A percentile compares a stretch with the other conserved stretches of the same genome.
These are phyloP conservation scores for Griposia aprilina DNA, from an alignment of 2,888 invertebrate genomes.

Conservation along the genomic window DNA sequence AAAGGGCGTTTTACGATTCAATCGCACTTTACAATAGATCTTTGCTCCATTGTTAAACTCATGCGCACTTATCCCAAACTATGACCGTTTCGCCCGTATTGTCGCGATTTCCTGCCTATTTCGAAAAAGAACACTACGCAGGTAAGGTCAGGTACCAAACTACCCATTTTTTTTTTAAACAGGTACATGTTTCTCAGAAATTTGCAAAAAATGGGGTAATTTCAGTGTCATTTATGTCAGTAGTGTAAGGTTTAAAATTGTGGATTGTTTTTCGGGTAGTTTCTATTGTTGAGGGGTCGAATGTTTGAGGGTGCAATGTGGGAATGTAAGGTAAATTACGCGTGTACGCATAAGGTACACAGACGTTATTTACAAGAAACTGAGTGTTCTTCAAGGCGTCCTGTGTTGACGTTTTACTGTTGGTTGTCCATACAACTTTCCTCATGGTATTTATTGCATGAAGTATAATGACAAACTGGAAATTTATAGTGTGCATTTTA, in stretches of 20 bases:
- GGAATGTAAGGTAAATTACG: conserved; percentile 33
- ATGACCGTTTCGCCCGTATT: conserved; percentile 79
- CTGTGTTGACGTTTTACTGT: conserved; percentile 13
- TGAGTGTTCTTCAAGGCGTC: background rate
- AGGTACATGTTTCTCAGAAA: conserved; percentile 65
- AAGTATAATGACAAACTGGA: conserved; percentile 2
- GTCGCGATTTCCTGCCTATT: conserved; percentile 85
- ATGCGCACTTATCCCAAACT: conserved; percentile 72
- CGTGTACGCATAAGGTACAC: background rate
- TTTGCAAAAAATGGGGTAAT: conserved; percentile 69
- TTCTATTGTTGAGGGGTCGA: conserved; percentile 30
- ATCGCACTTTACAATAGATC: conserved; percentile 62
- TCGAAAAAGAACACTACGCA: conserved; percentile 69
- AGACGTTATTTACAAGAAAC: conserved; percentile 21
- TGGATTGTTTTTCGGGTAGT: conserved; percentile 31
- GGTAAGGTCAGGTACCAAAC: conserved; percentile 79
- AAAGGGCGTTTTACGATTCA: conserved; percentile 66
- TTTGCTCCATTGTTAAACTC: conserved; percentile 61
- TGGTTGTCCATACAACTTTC: conserved; percentile 32
- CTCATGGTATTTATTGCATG: conserved; percentile 4
- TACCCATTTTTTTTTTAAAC: conserved; percentile 74
- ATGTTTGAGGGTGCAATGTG: conserved; percentile 17
- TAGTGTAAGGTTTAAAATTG: conserved; percentile 68
- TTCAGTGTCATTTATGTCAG: conserved; percentile 60
- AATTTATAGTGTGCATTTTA: background rate